phyloP scores from a whole-genome alignment of 2,113 vertebrate species.

The Ochotona princeps region DNA sequence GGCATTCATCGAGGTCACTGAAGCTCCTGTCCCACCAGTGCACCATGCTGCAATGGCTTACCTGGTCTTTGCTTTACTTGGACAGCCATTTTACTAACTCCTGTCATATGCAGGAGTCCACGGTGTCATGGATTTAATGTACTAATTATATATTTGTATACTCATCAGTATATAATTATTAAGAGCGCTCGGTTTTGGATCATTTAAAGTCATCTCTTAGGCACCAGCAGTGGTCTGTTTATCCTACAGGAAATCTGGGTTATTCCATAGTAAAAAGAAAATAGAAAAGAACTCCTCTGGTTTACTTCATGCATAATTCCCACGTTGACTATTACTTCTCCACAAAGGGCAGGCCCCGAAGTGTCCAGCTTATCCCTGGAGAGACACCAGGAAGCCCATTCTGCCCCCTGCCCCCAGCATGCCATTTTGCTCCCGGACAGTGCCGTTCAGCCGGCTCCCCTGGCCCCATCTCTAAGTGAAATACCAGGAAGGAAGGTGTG shows the following conservation, averaged over 20 bases:
- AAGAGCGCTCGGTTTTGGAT: neutral
- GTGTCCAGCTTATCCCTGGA: neutral
- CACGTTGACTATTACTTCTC: rapidly evolving
- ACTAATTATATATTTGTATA: neutral
- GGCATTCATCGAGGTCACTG: neutral
- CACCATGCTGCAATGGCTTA: rapidly evolving
- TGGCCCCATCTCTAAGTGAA: neutral
- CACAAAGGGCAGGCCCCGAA: neutral
- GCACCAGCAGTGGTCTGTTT: rapidly evolving
- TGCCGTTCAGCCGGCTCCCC: neutral
- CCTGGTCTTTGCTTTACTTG: neutral
- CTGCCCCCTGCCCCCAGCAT: neutral
- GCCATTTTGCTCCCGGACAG: neutral
- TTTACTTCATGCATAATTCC: too few relatives aligned
- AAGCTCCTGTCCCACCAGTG: neutral
- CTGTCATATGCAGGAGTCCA: neutral
- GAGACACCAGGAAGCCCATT: too few relatives aligned
- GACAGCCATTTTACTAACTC: neutral
- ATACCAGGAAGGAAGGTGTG: neutral
- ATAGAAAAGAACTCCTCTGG: neutral
- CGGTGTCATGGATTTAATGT: neutral
- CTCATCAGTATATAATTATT: neutral
- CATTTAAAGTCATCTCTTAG: neutral
- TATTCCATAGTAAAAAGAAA: neutral
- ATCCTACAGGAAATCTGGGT: neutral